Base-by-base conservation (phyloP, 1,140 invertebrate genomes). In the Cyclina sinensis region DNA sequence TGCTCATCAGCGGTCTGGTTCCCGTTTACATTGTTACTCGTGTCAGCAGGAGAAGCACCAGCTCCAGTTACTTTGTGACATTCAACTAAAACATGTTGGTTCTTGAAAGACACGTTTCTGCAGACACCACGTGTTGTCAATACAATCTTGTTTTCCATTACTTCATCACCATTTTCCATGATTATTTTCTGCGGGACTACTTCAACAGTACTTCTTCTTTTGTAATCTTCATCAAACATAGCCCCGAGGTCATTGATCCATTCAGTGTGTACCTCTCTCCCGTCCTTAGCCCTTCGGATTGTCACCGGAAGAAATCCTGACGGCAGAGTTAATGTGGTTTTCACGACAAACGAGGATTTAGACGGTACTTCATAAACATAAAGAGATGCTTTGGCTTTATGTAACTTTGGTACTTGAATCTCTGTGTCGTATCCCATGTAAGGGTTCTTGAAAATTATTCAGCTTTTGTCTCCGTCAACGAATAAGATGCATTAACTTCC, bases 21-120 rank as follows among this genome's bases (percentile, higher is more conserved):
- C 3, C 51, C 18, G 7, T n/a, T 18, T 7, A 11, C 51, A 4
- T 57, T 18, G 51, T 57, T 57, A n/a, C n/a, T 18, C 21, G 51
- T 11, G 5, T 16, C 51, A 57, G 51, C 14, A 21, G 7, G 14
- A 27, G 83, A 70, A 1, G 54, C 46, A 9, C 27, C 37, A 11
- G n/a, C n/a, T n/a, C n/a, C n/a, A n/a, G 9, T n/a, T 16, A 88
- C 57, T 11, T 32, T 27, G 0, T 46, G 35, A 39, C 78, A 80
- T 37, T 88, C 59, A n/a, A 88, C 86, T 57, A 82, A 21, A 39
- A 88, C 86, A 39, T 88, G 86, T 27, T 88, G 86, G 35, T 88
- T 88, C 68, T 73, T 88, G 11, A 37, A 88, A 0, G 76, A 68
- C n/a, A 81, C 46, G 24, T 81, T 74, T 30, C 43, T 88, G n/a